Evolutionary conservation across 92 coral and sea anemone species (phyloP).

Genomic region (Epizoanthus fatuus): DNA sequence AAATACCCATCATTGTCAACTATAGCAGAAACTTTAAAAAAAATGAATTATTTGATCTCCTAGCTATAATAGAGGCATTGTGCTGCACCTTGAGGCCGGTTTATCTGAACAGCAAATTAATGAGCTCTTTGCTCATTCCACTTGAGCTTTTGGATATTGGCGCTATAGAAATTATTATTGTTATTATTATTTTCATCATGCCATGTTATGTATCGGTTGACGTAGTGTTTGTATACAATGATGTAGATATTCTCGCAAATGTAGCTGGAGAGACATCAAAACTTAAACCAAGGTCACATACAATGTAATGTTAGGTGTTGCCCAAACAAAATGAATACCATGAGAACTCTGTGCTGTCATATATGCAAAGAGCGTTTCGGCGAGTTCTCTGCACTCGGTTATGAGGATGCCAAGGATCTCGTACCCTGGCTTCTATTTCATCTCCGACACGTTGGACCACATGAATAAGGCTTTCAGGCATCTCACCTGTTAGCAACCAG

Average conservation of each 20-base stretch:
- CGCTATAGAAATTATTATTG: too few relatives aligned
- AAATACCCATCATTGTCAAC: too few relatives aligned
- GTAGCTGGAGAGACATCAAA: slow-evolving; percentile 7
- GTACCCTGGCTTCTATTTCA: too few relatives aligned
- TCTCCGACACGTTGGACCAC: too few relatives aligned
- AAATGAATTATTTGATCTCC: slow-evolving; percentile 41
- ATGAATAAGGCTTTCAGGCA: too few relatives aligned
- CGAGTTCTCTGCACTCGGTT: slow-evolving; percentile 29
- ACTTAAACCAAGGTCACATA: background rate
- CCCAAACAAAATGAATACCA: slow-evolving; percentile 42
- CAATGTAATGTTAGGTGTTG: slow-evolving; percentile 10
- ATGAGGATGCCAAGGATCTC: background rate
- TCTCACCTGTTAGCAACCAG: too few relatives aligned
- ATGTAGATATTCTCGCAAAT: background rate
- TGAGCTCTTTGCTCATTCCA: slow-evolving; percentile 20
- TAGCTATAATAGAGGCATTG: slow-evolving; percentile 27
- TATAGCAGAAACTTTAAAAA: slow-evolving; percentile 8
- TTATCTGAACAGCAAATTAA: slow-evolving; percentile 4
- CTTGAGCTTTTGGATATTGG: background rate
- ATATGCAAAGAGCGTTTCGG: background rate
- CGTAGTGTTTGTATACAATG: slow-evolving; percentile 6
- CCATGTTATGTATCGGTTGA: slow-evolving; percentile 7
- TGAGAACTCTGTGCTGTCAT: slow-evolving; percentile 43
- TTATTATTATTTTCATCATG: background rate
- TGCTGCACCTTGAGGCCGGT: slow-evolving; percentile 22